Evolutionary conservation across 2,888 invertebrate genomes (phyloP), one percentile per base, ranked within the genome.

Genomic region (Andrena praecox): DNA sequence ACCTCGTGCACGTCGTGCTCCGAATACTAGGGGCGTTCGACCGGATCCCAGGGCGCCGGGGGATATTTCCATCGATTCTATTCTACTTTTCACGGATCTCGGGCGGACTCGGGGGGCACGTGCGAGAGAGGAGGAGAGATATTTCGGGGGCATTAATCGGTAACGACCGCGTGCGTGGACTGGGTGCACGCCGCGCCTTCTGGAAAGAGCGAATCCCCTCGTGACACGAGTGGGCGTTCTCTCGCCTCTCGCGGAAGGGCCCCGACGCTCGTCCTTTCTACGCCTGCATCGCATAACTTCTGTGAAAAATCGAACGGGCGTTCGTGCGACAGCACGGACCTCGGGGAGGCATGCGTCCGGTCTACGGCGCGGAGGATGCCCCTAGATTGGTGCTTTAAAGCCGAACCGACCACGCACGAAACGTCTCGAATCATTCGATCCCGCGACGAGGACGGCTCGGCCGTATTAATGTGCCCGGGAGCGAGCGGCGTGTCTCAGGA

Each of bases 311-410:
- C 50, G 27, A 35, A 42, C 12, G 10, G 52, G 12, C 6, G 77
- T 56, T 69, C 72, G 76, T 77, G 79, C 56, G 2, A 35, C 10
- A 31, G 75, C 73, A 69, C 80, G 80, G 54, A 63, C 42, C 33
- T n/a, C 12, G 50, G 59, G 64, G 54, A 74, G 84, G 87, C 89
- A 90, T 89, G 89, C 86, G 87, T 87, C 86, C 85, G 85, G 70
- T 79, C 74, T 68, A 81, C 85, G 83, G 81, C 89, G 87, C 85
- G 88, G 85, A 84, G 81, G 73, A 69, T 71, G 70, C 62, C 60
- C 35, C 42, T 54, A 63, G 68, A 27, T 72, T 59, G 81, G 59
- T 75, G 66, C 56, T 72, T 50, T 85, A 72, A 77, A 75, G 63
- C 35, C 71, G 69, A 62, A 60, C 33, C 66, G 35, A 82, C 66